phyloP scores from a whole-genome alignment of 2,888 invertebrate genomes.

The Fragum sueziense region DNA sequence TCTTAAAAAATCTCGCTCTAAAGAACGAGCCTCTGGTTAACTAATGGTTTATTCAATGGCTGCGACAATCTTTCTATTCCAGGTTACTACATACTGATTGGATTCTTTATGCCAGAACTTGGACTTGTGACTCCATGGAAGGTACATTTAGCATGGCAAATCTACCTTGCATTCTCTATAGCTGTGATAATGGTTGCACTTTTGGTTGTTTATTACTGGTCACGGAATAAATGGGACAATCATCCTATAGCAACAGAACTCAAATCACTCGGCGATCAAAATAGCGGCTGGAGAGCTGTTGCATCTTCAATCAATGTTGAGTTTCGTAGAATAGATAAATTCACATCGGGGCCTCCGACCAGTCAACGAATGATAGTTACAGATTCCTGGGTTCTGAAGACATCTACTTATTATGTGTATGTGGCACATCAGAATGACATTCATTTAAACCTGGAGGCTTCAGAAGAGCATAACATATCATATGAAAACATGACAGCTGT shows the following conservation, averaged over 20 bases:
- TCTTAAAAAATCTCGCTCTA: too few relatives aligned
- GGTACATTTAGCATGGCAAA: constrained; percentile 63
- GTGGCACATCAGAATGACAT: constrained; percentile 91
- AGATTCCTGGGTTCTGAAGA: constrained; percentile 94
- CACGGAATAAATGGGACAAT: constrained; percentile 86
- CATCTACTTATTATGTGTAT: constrained; percentile 88
- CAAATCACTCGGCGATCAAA: constrained; percentile 71
- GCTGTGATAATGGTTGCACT: constrained; percentile 84
- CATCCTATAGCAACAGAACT: constrained; percentile 90
- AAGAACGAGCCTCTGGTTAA: too few relatives aligned
- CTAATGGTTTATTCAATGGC: too few relatives aligned
- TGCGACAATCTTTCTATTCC: too few relatives aligned
- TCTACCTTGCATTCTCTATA: constrained; percentile 67
- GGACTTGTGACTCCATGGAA: constrained; percentile 66
- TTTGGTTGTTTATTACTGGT: constrained; percentile 87
- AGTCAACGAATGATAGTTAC: constrained; percentile 84
- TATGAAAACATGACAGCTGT: constrained; percentile 87
- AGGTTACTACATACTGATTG: constrained; percentile 78
- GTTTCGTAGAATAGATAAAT: constrained; percentile 86
- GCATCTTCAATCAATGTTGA: constrained; percentile 89
- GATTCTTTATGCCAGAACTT: constrained; percentile 67
- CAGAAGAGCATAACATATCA: constrained; percentile 85
- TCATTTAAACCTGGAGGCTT: constrained; percentile 88
- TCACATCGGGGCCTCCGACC: constrained; percentile 77
- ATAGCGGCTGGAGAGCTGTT: constrained; percentile 86